Evolutionary conservation across 2,113 vertebrate species (phyloP).

Genomic region (Tonatia bakeri): DNA sequence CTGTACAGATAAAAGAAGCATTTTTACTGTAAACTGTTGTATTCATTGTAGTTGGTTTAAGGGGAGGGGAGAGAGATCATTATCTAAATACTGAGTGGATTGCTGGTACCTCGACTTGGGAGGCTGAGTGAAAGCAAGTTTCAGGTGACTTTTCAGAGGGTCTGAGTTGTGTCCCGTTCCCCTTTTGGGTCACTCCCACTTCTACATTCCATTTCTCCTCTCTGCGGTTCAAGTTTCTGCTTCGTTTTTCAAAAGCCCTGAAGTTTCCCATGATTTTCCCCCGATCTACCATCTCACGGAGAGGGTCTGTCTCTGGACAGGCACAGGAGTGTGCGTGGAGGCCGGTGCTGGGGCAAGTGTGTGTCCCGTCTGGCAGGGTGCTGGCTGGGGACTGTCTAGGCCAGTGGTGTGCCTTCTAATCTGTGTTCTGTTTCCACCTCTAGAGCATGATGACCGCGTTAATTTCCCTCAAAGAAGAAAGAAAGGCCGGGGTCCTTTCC

Average conservation of each 20-base stretch:
- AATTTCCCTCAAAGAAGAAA: constrained; percentile 81
- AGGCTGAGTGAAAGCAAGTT: neutral
- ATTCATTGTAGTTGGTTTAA: neutral
- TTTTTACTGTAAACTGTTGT: neutral
- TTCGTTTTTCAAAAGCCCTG: neutral
- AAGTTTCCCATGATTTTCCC: neutral
- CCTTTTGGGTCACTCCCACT: neutral
- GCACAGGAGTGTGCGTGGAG: neutral
- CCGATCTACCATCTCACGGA: neutral
- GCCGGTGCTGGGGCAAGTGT: neutral
- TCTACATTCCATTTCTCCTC: neutral
- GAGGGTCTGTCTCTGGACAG: neutral
- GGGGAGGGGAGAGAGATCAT: neutral
- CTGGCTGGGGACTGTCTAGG: neutral
- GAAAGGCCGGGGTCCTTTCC: constrained; percentile 85
- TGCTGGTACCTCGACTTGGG: neutral
- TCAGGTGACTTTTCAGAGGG: neutral
- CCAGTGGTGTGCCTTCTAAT: neutral
- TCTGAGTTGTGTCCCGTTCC: neutral
- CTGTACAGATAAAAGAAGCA: neutral
- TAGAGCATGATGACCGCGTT: constrained; percentile 88
- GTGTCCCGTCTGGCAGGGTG: neutral
- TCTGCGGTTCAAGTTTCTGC: neutral
- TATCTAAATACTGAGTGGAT: neutral
- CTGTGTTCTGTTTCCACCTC: neutral